Evolutionary conservation across 1,140 invertebrate genomes (phyloP), one percentile per base, ranked within the genome.

Genomic region (Drosophila lacteicornis): DNA sequence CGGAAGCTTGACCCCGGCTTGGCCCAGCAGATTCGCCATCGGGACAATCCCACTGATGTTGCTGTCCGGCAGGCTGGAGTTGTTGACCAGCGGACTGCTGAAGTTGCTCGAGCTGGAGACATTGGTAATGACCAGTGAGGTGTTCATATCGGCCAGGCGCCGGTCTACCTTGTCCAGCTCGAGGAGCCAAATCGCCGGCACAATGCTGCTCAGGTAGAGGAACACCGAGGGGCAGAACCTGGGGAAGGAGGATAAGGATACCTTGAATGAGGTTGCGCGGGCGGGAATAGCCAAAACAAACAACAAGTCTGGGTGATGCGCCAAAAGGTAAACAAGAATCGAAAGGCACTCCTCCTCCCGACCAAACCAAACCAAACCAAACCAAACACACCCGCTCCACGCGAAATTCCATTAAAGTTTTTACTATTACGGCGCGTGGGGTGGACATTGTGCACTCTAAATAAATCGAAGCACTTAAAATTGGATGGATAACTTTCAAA

Each of bases 221-320:
- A 97, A 97, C 0, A 97, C 97, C 3, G 96, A 97, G 19, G 97
- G 97, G 79, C 97, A 97, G 93, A 97, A 97, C 96, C 97, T 97
- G 91, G 5, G 56, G 12, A 17, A 3, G 38, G 25, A 9, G 7
- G 36, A 27, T 11, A 40, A 9, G 7, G 43, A 33, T 11, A 38
- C 7, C 43, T 17, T 2, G 49, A 38, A 25, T 47, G 22, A 55
- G 56, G 61, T 58, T 55, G 33, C 25, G 17, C 30, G n/a, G 27
- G 38, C n/a, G 59, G 69, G 56, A 33, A 36, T 27, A 22, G 43
- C 47, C 66, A 78, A 77, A 69, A 59, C 61, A 66, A 81, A 90
- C 82, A 84, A 82, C 82, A 77, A 82, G 82, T 83, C 81, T 62
- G 75, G 80, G 77, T 80, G 79, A 90, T 77, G 85, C 75, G 74